Percentiles rank a stretch among this genome's conserved stretches.
phyloP scores from a whole-genome alignment of 2,888 invertebrate genomes.

The Drosophila bunnanda region DNA sequence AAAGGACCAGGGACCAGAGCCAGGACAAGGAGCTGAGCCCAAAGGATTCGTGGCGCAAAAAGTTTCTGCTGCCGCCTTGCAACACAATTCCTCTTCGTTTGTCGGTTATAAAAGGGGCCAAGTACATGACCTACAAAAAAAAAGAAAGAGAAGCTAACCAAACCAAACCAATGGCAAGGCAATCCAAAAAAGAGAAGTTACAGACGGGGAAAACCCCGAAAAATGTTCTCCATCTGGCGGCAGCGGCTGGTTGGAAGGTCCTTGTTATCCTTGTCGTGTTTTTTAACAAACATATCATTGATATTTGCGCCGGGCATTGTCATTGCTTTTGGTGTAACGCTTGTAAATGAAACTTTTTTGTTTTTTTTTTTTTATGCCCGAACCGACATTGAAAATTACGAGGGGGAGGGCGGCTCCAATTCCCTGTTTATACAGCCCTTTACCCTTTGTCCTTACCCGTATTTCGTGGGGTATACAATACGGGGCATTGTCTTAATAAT shows the following conservation, averaged over 20 bases:
- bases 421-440: conserved; percentile 9
- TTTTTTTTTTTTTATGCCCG: conserved; percentile 32
- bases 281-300: conserved; percentile 79
- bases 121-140: conserved; percentile 63
- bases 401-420: conserved; percentile 8
- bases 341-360: conserved; percentile 69
- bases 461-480: not conserved
- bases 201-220: conserved; percentile 25
- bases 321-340: conserved; percentile 35
- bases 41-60: conserved; percentile 59
- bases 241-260: conserved; percentile 41
- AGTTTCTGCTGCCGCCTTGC: conserved; percentile 41
- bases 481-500: not conserved
- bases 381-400: conserved; percentile 72
- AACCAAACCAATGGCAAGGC: conserved; percentile 3
- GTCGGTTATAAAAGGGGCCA: conserved; percentile 43
- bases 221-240: conserved; percentile 27
- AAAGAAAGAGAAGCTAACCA: conserved; percentile 4
- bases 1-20: conserved; percentile 12
- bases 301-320: conserved; percentile 70
- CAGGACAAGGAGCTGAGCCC: conserved; percentile 33
- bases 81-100: conserved; percentile 42
- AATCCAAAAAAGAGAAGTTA: conserved; percentile 4
- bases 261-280: conserved; percentile 63
- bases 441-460: not conserved